Percentiles rank a stretch among this genome's conserved stretches.
Evolutionary conservation across 2,113 vertebrate species (phyloP).

Genomic region (Rhipidura dahli): DNA sequence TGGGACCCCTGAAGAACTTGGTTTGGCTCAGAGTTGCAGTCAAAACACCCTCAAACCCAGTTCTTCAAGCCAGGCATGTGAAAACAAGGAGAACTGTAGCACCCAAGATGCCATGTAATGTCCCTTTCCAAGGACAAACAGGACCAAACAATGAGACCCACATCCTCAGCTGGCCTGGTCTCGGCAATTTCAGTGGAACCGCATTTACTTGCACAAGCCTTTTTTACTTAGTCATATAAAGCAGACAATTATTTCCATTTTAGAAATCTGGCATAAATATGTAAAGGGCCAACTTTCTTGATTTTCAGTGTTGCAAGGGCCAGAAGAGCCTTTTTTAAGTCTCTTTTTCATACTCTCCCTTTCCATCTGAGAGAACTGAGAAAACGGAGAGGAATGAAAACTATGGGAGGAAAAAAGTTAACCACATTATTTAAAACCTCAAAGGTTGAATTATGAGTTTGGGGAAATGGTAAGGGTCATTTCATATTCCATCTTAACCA

Average conservation of each 20-base stretch:
- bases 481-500: slow-evolving; percentile 28
- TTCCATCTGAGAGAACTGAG: background rate
- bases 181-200: background rate
- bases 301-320: background rate
- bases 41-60: background rate
- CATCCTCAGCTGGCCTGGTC: background rate
- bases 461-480: slow-evolving; percentile 15
- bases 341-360: background rate
- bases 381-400: background rate
- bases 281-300: background rate
- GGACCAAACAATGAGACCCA: background rate
- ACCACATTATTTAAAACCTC: slow-evolving; percentile 1
- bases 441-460: slow-evolving; percentile 21
- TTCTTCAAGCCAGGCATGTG: background rate
- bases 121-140: background rate
- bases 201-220: background rate
- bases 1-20: background rate
- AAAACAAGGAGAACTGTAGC: background rate
- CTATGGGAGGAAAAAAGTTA: background rate
- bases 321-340: background rate
- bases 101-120: background rate
- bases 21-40: background rate
- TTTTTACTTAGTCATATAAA: background rate
- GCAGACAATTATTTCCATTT: background rate
- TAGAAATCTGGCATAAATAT: background rate